phyloP scores from a whole-genome alignment of 2,797 vertebrate species.

The Lutjanus argentimaculatus region DNA sequence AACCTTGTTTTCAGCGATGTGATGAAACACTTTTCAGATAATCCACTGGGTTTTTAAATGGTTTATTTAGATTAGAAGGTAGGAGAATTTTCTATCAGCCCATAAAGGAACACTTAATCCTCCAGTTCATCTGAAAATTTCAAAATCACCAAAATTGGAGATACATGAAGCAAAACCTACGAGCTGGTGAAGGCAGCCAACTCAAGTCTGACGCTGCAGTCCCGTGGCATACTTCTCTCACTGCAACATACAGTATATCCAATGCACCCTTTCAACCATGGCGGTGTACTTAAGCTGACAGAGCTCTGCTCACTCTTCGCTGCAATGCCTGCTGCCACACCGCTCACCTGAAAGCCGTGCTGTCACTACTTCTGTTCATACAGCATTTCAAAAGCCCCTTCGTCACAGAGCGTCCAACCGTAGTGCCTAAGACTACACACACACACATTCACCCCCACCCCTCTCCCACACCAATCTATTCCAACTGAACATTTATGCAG shows the following conservation, averaged over 20 bases:
- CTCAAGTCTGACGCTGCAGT: slow-evolving; percentile 8
- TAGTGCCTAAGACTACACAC: neutral
- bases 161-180: neutral
- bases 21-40: neutral
- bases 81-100: neutral
- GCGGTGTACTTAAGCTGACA: slow-evolving; percentile 43
- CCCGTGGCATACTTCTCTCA: slow-evolving; percentile 11
- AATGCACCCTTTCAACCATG: slow-evolving; percentile 27
- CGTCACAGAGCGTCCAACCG: slow-evolving; percentile 5
- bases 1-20: neutral
- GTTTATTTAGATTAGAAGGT: neutral
- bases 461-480: too few relatives aligned
- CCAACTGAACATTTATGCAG: slow-evolving; percentile 2
- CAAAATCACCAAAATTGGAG: slow-evolving; percentile 13
- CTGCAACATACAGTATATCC: slow-evolving; percentile 13
- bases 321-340: slow-evolving; percentile 18
- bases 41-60: neutral
- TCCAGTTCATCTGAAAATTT: slow-evolving; percentile 1
- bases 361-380: slow-evolving; percentile 36
- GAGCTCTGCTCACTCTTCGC: slow-evolving; percentile 45
- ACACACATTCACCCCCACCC: too few relatives aligned
- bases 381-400: slow-evolving; percentile 31
- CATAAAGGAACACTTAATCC: slow-evolving; percentile 6
- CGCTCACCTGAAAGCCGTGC: slow-evolving; percentile 43
- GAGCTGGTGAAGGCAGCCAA: slow-evolving; percentile 2